Conservation (phyloP, 2,797 vertebrate species). For the Dromococcyx pavoninus region DNA sequence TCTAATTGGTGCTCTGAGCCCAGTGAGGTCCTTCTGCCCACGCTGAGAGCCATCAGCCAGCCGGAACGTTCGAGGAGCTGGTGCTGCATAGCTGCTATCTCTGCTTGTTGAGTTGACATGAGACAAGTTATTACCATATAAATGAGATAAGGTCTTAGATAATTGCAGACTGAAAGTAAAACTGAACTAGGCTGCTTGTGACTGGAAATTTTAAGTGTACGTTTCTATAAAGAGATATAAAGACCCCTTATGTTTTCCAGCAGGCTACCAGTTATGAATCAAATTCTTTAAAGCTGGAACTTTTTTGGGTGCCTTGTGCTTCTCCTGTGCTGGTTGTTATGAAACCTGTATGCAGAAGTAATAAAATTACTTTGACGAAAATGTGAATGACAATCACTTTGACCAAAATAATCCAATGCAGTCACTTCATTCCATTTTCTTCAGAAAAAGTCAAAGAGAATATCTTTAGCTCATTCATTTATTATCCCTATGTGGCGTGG, state of each 20-base stretch:
- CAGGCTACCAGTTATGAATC: not conserved
- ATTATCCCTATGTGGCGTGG: not conserved
- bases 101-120: constrained; percentile 51
- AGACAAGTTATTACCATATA: constrained; percentile 81
- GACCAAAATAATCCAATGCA: not conserved
- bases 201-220: constrained; percentile 54
- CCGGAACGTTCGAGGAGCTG: not conserved
- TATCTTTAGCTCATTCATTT: not conserved
- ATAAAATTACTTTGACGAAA: not conserved
- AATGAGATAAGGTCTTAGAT: constrained; percentile 78
- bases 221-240: not conserved
- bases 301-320: not conserved
- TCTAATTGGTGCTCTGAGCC: not conserved
- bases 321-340: not conserved
- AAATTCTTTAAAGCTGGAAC: not conserved
- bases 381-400: not conserved
- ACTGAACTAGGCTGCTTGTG: constrained; percentile 43
- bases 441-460: not conserved
- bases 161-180: constrained; percentile 78
- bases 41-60: not conserved
- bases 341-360: not conserved
- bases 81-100: constrained; percentile 47
- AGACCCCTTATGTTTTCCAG: not conserved
- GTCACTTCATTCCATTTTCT: not conserved
- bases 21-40: not conserved